Base-by-base conservation (phyloP, 2,888 invertebrate genomes). In the Mamestra brassicae region DNA sequence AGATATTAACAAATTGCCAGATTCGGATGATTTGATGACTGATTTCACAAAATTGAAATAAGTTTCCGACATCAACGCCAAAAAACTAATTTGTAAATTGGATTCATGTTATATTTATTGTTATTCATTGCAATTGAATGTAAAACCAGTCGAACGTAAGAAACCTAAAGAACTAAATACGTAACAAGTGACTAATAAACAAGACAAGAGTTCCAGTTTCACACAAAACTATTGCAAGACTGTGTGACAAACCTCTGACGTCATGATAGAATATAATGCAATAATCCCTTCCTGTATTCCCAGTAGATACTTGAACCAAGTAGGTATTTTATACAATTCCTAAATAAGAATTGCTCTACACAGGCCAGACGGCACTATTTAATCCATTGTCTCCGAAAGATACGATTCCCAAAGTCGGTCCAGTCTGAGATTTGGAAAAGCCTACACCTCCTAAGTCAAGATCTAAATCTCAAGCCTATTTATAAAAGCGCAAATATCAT, bases 161-260 rank as follows among this genome's bases (percentile, higher is more conserved):
- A 74, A 66, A 83, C 69, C 69, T 72, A 83, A 83, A 76, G 71
- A 74, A 71, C 73, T 62, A 77, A 73, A 72, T 63, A 69, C 69
- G 73, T 73, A 78, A 83, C 67, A n/a, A 74, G 26, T 79, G 67
- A 81, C 73, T 78, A 78, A 78, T 50, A 67, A 67, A 78, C 67
- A 54, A 67, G 54, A 45, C 61, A 52, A 36, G 15, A 69, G 62
- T 81, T 75, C 74, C 36, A 74, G 66, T 84, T 84, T 75, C 55
- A 38, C 42, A 63, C 72, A 71, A 70, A 64, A 62, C 55, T 65
- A 71, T 78, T 84, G 73, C 82, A 45, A 74, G 58, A 74, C 50
- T 10, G 4, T 26, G 15, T 67, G 58, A 69, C 69, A 62, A 70
- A 61, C 10, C 11, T 55, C 10, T 81, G 68, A 70, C 69, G 81